These are phyloP conservation scores for Trichogramma evanescens DNA, from an alignment of 2,888 invertebrate genomes.

Conservation along the genomic window DNA sequence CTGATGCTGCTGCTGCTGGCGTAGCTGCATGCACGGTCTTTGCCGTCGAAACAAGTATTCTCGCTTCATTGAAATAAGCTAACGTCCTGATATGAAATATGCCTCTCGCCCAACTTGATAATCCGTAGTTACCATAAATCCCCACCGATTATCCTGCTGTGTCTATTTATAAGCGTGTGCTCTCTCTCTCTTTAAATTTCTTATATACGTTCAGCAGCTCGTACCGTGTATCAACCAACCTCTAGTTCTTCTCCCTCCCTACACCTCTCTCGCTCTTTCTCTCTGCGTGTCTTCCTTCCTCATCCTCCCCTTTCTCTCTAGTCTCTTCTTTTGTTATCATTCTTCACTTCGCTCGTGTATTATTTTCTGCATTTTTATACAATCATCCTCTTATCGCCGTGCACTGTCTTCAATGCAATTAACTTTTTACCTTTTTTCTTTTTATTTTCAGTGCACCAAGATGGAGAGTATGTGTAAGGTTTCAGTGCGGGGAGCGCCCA, in stretches of 20 bases:
- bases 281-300: conserved; percentile 12
- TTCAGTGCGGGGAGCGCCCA: too few relatives aligned
- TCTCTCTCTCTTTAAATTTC: too few relatives aligned
- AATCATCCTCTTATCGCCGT: background rate
- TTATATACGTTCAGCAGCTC: too few relatives aligned
- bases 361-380: background rate
- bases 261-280: conserved; percentile 1
- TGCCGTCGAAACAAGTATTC: conserved; percentile 40
- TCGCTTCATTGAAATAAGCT: conserved; percentile 42
- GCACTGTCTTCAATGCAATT: background rate
- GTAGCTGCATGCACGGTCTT: background rate
- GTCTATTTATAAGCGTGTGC: conserved; percentile 43
- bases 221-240: conserved; percentile 8
- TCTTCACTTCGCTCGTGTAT: background rate
- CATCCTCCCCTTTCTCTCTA: background rate
- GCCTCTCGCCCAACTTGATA: conserved; percentile 48
- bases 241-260: conserved; percentile 9
- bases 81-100: conserved; percentile 47
- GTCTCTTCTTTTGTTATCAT: background rate
- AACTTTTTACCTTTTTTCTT: conserved; percentile 3
- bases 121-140: conserved; percentile 49
- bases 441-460: too few relatives aligned
- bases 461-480: too few relatives aligned
- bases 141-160: conserved; percentile 46
- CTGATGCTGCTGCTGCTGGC: background rate